Evolutionary conservation across 2,113 vertebrate genomes (phyloP).

Genomic region (Rana temporaria): DNA sequence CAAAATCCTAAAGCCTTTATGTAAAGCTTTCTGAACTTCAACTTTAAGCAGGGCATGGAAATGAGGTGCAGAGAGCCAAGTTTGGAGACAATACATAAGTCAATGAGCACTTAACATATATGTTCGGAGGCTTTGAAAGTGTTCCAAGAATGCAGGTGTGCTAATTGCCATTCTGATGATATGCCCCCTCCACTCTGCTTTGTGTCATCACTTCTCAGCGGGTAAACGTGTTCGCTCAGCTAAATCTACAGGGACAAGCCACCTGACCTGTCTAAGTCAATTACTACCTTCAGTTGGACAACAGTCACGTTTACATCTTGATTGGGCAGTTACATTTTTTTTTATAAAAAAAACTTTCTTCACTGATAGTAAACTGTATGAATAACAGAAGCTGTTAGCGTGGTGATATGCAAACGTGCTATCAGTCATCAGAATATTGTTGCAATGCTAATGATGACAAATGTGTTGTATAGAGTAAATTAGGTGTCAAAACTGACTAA

Average conservation of each 20-base stretch:
- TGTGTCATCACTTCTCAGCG: conserved; percentile 51
- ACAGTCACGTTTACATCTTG: conserved; percentile 2
- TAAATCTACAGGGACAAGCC: conserved; percentile 9
- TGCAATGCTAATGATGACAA: too few relatives aligned
- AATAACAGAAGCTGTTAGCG: background rate
- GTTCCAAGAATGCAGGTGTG: conserved; percentile 51
- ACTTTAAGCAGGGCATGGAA: conserved; percentile 28
- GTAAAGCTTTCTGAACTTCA: conserved; percentile 28
- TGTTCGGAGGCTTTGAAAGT: conserved; percentile 38
- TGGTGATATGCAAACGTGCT: background rate
- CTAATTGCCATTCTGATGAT: conserved; percentile 45
- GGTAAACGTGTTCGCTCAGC: conserved; percentile 34
- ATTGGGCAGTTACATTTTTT: conserved; percentile 42
- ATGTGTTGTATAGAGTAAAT: too few relatives aligned
- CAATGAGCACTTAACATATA: conserved; percentile 36
- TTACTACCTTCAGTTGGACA: background rate
- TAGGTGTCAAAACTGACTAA: too few relatives aligned
- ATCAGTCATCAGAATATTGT: background rate
- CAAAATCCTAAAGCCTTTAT: conserved; percentile 30
- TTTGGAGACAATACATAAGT: conserved; percentile 35
- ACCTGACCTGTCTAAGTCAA: background rate
- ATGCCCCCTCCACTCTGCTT: conserved; percentile 16
- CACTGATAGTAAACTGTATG: too few relatives aligned
- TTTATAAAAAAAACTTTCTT: too few relatives aligned
- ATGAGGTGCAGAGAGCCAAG: conserved; percentile 49